phyloP scores from a whole-genome alignment of 2,797 vertebrate species.

The Anguilla marmorata region DNA sequence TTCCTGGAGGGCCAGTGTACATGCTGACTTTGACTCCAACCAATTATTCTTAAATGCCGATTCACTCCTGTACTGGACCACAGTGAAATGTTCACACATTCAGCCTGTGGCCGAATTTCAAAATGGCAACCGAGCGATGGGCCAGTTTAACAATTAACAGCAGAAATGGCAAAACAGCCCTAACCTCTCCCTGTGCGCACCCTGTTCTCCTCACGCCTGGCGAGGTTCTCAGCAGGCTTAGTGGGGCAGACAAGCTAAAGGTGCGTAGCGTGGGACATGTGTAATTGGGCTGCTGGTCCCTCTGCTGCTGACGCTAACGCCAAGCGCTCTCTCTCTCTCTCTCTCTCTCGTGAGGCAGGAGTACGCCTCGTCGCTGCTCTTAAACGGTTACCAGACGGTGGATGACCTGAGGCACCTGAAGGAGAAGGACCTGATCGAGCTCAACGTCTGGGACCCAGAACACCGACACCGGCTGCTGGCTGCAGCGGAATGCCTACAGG shows the following conservation, averaged over 20 bases:
- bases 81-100: too few species aligned
- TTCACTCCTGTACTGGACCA: too few species aligned
- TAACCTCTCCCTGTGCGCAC: too few species aligned
- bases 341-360: conserved; percentile 68
- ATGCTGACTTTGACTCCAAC: too few species aligned
- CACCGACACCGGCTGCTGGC: conserved; percentile 81
- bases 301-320: not conserved
- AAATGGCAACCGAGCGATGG: too few species aligned
- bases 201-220: too few species aligned
- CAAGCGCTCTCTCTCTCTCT: too few species aligned
- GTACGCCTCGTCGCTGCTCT: conserved; percentile 84
- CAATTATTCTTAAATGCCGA: too few species aligned
- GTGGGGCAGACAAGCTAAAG: not conserved
- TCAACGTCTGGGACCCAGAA: conserved; percentile 87
- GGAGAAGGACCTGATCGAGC: conserved; percentile 91
- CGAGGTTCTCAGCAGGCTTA: not conserved
- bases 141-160: too few species aligned
- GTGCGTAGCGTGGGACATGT: not conserved
- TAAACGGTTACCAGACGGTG: conserved; percentile 91
- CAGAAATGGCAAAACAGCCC: too few species aligned
- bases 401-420: conserved; percentile 90
- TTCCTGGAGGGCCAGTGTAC: too few species aligned
- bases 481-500: conserved; percentile 80
- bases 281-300: not conserved
- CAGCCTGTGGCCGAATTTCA: too few species aligned